Percentiles rank a stretch among this genome's conserved stretches.
Conservation (phyloP, 2,797 vertebrate species). For the Staurois parvus region DNA sequence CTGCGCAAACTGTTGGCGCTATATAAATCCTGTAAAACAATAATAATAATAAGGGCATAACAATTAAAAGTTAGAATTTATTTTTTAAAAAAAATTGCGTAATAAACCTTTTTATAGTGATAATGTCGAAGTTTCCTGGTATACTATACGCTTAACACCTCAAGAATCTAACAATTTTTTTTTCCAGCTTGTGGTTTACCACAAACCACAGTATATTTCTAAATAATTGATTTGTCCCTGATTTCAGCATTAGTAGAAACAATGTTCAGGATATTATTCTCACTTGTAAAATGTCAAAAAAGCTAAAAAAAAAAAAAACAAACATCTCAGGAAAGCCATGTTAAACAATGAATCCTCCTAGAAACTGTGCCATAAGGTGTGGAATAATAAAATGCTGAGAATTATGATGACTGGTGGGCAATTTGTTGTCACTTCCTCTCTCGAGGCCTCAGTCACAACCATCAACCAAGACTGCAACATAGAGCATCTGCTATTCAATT, state of each 20-base stretch:
- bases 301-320: constrained; percentile 69
- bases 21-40: too few species aligned
- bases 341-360: constrained; percentile 68
- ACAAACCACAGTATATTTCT: constrained; percentile 65
- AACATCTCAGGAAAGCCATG: constrained; percentile 62
- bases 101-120: too few species aligned
- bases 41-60: too few species aligned
- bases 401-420: constrained; percentile 74
- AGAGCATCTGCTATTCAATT: constrained; percentile 77
- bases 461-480: constrained; percentile 68
- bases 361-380: constrained; percentile 78
- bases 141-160: too few species aligned
- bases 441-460: constrained; percentile 73
- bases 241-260: constrained; percentile 40
- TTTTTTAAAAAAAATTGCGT: too few species aligned
- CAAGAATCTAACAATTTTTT: too few species aligned
- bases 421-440: constrained; percentile 74
- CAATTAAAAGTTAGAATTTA: too few species aligned
- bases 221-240: constrained; percentile 65
- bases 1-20: too few species aligned
- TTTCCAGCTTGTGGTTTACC: constrained; percentile 60
- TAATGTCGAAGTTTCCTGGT: too few species aligned
- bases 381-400: constrained; percentile 74
- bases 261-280: constrained; percentile 51
- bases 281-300: constrained; percentile 68